phyloP scores from a whole-genome alignment of 2,113 vertebrate species.

The Gavialis gangeticus region DNA sequence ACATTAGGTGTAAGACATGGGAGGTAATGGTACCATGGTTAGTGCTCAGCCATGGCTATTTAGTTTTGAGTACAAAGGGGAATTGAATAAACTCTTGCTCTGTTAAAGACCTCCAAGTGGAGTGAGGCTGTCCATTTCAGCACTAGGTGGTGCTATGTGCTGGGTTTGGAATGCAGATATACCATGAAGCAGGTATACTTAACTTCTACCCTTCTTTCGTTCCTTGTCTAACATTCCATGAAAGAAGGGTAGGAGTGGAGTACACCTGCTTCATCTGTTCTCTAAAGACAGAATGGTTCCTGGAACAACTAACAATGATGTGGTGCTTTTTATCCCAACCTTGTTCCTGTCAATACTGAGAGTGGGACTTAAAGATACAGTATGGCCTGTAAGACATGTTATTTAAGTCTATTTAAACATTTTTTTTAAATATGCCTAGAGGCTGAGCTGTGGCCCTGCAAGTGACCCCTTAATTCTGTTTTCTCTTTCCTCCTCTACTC shows the following conservation, averaged over 20 bases:
- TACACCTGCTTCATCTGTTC: not conserved
- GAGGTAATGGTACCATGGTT: no score
- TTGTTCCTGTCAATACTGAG: not conserved
- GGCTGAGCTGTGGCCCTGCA: not conserved
- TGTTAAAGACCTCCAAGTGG: not conserved
- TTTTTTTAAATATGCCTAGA: not conserved
- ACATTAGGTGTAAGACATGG: no score
- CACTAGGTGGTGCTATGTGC: not conserved
- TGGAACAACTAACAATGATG: not conserved
- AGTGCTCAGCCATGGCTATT: no score
- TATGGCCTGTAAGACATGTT: not conserved
- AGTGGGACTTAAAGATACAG: not conserved
- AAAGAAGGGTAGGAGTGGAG: not conserved
- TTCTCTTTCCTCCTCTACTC: not conserved
- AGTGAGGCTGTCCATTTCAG: not conserved
- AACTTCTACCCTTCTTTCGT: no score
- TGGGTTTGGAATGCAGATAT: not conserved
- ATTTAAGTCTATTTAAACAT: not conserved
- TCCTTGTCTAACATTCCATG: not conserved
- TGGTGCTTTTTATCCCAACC: not conserved
- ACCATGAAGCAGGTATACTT: not conserved
- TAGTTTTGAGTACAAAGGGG: not conserved
- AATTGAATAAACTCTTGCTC: not conserved
- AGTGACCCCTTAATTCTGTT: not conserved
- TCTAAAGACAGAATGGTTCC: not conserved